phyloP scores from a whole-genome alignment of 2,888 invertebrate species.

The Diarsia brunnea region DNA sequence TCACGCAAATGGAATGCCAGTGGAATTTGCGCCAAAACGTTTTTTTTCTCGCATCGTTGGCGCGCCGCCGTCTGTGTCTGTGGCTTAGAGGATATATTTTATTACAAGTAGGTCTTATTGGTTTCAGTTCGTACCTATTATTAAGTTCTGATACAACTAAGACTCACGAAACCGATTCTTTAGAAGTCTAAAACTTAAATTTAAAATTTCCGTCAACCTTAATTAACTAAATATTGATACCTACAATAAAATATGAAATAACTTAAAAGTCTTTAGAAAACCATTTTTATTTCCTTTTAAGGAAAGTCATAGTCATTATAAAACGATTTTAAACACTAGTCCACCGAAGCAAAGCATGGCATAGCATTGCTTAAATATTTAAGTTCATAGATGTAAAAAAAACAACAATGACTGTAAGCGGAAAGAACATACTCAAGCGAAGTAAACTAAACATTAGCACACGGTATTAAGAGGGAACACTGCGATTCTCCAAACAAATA shows the following conservation, averaged over 20 bases:
- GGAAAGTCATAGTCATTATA: conserved; percentile 1
- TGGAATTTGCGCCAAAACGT: not conserved
- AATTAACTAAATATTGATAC: conserved; percentile 8
- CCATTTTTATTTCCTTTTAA: conserved; percentile 38
- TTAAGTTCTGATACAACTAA: conserved; percentile 30
- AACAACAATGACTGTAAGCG: not conserved
- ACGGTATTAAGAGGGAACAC: not conserved
- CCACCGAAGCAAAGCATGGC: not conserved
- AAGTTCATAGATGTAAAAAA: not conserved
- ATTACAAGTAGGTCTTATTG: not conserved
- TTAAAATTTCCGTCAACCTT: conserved; percentile 10
- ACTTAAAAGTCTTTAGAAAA: conserved; percentile 37
- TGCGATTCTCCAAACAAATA: no score
- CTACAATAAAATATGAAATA: conserved; percentile 25
- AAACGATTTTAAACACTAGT: conserved; percentile 7
- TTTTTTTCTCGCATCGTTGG: not conserved
- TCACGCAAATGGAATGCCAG: not conserved
- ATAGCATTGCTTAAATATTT: not conserved
- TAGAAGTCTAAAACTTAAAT: conserved; percentile 28
- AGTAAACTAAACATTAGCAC: conserved; percentile 1
- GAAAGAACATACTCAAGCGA: not conserved
- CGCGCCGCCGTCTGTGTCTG: not conserved
- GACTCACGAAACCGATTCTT: not conserved
- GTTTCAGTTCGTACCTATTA: not conserved
- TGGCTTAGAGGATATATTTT: not conserved